phyloP scores from a whole-genome alignment of 2,113 vertebrate genomes.

The Acanthochromis polyacanthus region DNA sequence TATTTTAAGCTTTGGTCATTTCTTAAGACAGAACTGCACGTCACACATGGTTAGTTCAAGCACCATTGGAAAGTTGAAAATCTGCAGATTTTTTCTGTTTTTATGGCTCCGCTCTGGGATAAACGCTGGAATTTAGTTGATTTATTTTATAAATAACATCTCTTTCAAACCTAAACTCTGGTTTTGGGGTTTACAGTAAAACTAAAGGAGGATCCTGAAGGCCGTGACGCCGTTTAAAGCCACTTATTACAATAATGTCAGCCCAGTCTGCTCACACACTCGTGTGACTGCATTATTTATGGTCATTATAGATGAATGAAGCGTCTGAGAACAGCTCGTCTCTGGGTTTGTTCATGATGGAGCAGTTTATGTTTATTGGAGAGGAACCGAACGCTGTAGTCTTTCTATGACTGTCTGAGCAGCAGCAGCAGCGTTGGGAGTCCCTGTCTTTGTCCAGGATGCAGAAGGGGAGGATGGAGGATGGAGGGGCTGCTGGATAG shows the following conservation, averaged over 20 bases:
- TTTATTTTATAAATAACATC: too few relatives aligned
- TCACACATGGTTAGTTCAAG: too few relatives aligned
- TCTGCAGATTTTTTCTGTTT: too few relatives aligned
- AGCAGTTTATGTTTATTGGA: constrained; percentile 1
- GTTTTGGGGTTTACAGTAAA: neutral
- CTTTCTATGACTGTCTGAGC: constrained; percentile 39
- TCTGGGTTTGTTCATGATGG: constrained; percentile 28
- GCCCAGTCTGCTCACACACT: neutral
- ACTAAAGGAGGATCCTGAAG: neutral
- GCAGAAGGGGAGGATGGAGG: neutral
- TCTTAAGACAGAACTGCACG: too few relatives aligned
- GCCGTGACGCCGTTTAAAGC: too few relatives aligned
- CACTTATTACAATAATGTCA: neutral
- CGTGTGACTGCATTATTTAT: constrained; percentile 50
- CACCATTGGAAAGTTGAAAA: too few relatives aligned
- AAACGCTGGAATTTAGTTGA: too few relatives aligned
- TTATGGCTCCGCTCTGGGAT: too few relatives aligned
- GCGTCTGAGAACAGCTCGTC: constrained; percentile 36
- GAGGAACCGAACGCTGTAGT: too few relatives aligned
- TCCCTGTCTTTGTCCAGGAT: constrained; percentile 70
- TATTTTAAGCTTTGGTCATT: too few relatives aligned
- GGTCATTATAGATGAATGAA: constrained; percentile 56
- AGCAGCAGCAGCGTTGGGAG: too few relatives aligned
- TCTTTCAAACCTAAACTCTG: too few relatives aligned
- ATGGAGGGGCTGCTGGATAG: neutral